Evolutionary conservation across 2,888 invertebrate species (phyloP).

Genomic region (Scaptodrosophila latifasciaeformis): DNA sequence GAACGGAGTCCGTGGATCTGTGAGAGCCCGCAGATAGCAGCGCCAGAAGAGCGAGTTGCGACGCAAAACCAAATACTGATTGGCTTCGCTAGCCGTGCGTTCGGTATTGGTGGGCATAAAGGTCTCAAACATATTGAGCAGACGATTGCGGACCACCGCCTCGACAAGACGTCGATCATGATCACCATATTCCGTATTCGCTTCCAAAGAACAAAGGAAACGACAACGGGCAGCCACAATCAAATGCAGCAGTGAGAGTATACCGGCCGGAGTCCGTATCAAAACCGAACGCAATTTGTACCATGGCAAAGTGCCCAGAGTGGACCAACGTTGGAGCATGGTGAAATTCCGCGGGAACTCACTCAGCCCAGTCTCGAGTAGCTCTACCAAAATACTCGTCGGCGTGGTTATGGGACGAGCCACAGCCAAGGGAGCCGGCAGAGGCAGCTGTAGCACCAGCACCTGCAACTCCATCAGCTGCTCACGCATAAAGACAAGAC

Average conservation of each 20-base stretch:
- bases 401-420: neutral
- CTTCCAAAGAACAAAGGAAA: conserved; percentile 20
- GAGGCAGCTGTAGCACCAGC: conserved; percentile 50
- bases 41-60: conserved; percentile 79
- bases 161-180: conserved; percentile 18
- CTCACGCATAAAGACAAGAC: conserved; percentile 71
- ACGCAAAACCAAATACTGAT: conserved; percentile 45
- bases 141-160: conserved; percentile 58
- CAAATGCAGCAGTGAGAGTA: conserved; percentile 75
- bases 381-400: conserved; percentile 29
- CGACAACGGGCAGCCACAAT: conserved; percentile 74
- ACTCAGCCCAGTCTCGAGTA: conserved; percentile 73
- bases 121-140: conserved; percentile 64
- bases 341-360: conserved; percentile 79
- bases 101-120: conserved; percentile 41
- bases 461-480: conserved; percentile 75
- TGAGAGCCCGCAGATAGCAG: conserved; percentile 79
- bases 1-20: conserved; percentile 64
- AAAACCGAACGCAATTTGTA: conserved; percentile 76
- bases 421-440: neutral
- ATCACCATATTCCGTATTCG: conserved; percentile 3
- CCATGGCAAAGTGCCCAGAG: conserved; percentile 75
- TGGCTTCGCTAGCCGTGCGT: conserved; percentile 32
- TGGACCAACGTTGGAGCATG: conserved; percentile 76
- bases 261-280: conserved; percentile 74